Evolutionary conservation across 1,140 invertebrate genomes (phyloP), one percentile per base, ranked within the genome.

Genomic region (Camponotus vicinus): DNA sequence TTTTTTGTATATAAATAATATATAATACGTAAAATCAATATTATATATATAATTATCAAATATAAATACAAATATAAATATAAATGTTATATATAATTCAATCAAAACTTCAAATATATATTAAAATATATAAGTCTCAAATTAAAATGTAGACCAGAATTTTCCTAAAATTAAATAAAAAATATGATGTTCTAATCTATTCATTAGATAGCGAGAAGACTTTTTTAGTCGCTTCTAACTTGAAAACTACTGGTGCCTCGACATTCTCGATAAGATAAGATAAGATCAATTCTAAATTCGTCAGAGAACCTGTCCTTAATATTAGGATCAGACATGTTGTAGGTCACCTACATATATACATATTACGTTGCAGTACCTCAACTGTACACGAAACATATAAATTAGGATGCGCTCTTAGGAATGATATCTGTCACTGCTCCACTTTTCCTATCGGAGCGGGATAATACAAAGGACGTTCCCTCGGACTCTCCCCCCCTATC

Each of bases 351-450:
- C 15, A 52, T 52, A 49, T 52, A 18, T 15, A 11, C n/a, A 55
- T 3, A 66, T 55, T 34, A 15, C 0, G 1, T 34, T 37, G 63
- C 21, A 34, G 42, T 32, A 37, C 15, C 34, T 32, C 27, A 61
- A 40, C 27, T 63, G 18, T 40, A 5, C 11, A 15, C 2, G 40
- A 45, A 21, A 21, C 49, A 70, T 52, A 52, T 80, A 80, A 80
- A 80, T 80, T 80, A 80, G 42, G 61, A 78, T 61, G 64, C 77
- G 69, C 77, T 52, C 49, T 80, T 70, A 55, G 79, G 7, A 73
- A 45, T 52, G 15, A 18, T 82, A 82, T 82, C 79, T 59, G 61
- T 75, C 69, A 57, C 32, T 75, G 63, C 27, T 55, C 42, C 42
- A 63, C n/a, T 75, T 88, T 27, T 61, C 42, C 77, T 63, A 71